These are phyloP conservation scores for Astyanax mexicanus DNA, from an alignment of 2,797 vertebrate species.

Conservation along the genomic window DNA sequence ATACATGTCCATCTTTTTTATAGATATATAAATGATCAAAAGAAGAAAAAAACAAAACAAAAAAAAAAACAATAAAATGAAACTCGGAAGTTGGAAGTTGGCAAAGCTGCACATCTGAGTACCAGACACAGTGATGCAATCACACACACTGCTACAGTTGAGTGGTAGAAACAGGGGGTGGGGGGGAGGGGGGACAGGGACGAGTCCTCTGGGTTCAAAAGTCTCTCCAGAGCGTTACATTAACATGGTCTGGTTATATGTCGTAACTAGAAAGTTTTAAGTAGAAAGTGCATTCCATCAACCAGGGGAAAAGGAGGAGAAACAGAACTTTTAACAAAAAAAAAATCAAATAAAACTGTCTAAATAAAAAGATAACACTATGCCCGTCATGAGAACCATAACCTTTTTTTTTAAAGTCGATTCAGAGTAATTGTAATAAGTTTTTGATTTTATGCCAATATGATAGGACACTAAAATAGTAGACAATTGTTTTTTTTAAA, in stretches of 20 bases:
- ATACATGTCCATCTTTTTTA: slow-evolving; percentile 70
- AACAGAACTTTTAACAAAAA: slow-evolving; percentile 62
- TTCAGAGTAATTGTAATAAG: too few relatives aligned
- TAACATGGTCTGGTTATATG: slow-evolving; percentile 74
- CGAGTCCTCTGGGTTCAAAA: slow-evolving; percentile 77
- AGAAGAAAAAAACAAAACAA: slow-evolving; percentile 61
- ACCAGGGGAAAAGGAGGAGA: slow-evolving; percentile 83
- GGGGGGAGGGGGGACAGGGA: slow-evolving; percentile 73
- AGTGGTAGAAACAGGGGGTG: slow-evolving; percentile 84
- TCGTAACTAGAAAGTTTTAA: slow-evolving; percentile 86
- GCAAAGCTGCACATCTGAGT: slow-evolving; percentile 83
- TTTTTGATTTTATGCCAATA: too few relatives aligned
- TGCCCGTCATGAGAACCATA: too few relatives aligned
- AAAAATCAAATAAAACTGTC: too few relatives aligned
- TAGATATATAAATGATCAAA: slow-evolving; percentile 72
- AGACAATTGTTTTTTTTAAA: too few relatives aligned
- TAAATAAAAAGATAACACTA: too few relatives aligned
- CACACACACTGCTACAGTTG: slow-evolving; percentile 86
- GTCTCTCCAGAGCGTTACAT: slow-evolving; percentile 84
- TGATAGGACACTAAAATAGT: too few relatives aligned
- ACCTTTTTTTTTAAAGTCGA: too few relatives aligned
- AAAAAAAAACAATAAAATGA: slow-evolving; percentile 64
- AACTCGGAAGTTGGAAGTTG: slow-evolving; percentile 46
- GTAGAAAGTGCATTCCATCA: slow-evolving; percentile 90
- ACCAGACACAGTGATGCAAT: slow-evolving; percentile 86